These are phyloP conservation scores for Molossus alvarezi DNA, from an alignment of 2,797 vertebrate species.

Conservation along the genomic window DNA sequence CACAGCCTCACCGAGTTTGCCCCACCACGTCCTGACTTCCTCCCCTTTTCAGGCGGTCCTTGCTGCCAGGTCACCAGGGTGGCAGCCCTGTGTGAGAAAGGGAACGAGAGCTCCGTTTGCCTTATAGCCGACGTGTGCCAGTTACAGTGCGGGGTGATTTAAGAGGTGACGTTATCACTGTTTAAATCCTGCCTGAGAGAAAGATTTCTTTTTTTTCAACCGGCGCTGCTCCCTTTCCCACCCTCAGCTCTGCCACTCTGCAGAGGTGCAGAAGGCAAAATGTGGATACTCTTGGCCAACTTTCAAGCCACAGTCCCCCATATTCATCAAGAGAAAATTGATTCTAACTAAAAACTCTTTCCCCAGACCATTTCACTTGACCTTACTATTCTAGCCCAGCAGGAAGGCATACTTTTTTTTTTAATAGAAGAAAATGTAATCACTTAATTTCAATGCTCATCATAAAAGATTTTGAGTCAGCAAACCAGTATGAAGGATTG, in stretches of 20 bases:
- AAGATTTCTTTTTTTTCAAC: not conserved
- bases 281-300: not conserved
- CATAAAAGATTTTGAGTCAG: slow-evolving; percentile 66
- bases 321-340: slow-evolving; percentile 20
- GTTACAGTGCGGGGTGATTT: not conserved
- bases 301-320: not conserved
- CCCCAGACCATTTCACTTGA: not conserved
- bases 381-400: slow-evolving; percentile 43
- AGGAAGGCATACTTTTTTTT: slow-evolving; percentile 68
- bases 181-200: not conserved
- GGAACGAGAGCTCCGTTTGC: not conserved
- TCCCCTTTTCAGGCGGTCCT: not conserved
- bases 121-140: not conserved
- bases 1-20: not conserved
- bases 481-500: slow-evolving; percentile 44
- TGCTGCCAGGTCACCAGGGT: not conserved
- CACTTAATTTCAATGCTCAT: slow-evolving; percentile 69
- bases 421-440: slow-evolving; percentile 46
- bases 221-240: not conserved
- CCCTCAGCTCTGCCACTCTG: not conserved
- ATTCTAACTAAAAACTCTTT: slow-evolving; percentile 64
- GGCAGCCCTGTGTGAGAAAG: not conserved
- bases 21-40: not conserved
- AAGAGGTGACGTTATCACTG: not conserved
- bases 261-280: not conserved